phyloP scores from a whole-genome alignment of 2,888 invertebrate genomes.

The Eristalinus aeneus region DNA sequence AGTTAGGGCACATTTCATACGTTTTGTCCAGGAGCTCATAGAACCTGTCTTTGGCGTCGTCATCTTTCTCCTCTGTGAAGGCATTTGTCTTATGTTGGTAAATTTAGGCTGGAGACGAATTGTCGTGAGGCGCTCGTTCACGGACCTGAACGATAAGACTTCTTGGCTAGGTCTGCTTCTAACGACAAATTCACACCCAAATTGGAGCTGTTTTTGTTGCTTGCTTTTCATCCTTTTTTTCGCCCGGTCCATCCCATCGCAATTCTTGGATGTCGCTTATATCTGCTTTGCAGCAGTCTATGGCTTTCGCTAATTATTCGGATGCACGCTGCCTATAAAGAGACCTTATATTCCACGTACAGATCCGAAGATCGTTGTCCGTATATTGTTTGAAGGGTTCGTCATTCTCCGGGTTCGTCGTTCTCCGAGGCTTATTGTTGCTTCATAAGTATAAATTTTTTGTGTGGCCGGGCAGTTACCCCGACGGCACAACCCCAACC shows the following conservation, averaged over 20 bases:
- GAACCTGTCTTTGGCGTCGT: not conserved
- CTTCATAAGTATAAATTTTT: no score
- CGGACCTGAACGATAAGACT: not conserved
- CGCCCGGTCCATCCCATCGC: not conserved
- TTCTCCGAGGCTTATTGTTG: no score
- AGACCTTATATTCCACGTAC: constrained; percentile 11
- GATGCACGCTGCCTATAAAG: constrained; percentile 6
- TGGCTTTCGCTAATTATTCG: not conserved
- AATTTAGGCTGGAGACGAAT: no score
- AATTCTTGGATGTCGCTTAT: not conserved
- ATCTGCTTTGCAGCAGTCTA: not conserved
- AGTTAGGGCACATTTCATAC: not conserved
- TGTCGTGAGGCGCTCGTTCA: no score
- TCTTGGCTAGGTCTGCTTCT: not conserved
- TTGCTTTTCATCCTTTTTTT: not conserved
- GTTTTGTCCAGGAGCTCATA: not conserved
- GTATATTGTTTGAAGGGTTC: not conserved
- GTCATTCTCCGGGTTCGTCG: not conserved
- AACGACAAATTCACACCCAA: not conserved
- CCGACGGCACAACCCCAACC: no score
- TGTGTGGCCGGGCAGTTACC: no score
- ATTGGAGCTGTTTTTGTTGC: not conserved
- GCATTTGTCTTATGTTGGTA: not conserved
- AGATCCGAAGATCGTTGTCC: constrained; percentile 24
- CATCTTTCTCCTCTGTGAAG: not conserved